These are phyloP conservation scores for Nebria ingens DNA, from an alignment of 1,140 invertebrate species.

Conservation along the genomic window DNA sequence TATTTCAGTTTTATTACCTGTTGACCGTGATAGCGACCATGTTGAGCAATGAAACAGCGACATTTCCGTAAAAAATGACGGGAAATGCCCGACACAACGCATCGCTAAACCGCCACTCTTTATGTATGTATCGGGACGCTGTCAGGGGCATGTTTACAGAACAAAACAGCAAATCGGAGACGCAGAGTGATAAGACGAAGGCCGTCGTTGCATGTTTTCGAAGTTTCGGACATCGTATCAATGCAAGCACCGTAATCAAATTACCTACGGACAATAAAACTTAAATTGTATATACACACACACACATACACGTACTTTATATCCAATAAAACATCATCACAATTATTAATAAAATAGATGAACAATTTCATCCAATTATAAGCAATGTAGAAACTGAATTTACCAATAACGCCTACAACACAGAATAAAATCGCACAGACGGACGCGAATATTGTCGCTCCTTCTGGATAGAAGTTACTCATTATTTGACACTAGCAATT, in stretches of 20 bases:
- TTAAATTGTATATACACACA: not conserved
- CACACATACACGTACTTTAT: not conserved
- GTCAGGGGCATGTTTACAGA: slow-evolving; percentile 74
- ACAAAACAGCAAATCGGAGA: slow-evolving; percentile 79
- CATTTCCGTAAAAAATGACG: slow-evolving; percentile 82
- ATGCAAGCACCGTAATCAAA: slow-evolving; percentile 64
- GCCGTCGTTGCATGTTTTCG: slow-evolving; percentile 74
- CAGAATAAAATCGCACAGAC: slow-evolving; percentile 67
- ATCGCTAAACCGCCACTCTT: slow-evolving; percentile 72
- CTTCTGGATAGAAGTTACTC: too few species aligned
- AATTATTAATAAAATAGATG: too few species aligned
- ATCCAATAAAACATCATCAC: not conserved
- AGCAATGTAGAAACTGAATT: slow-evolving; percentile 28
- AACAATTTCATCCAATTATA: not conserved
- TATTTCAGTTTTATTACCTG: slow-evolving; percentile 47
- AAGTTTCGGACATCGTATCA: slow-evolving; percentile 63
- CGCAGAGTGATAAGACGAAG: slow-evolving; percentile 75
- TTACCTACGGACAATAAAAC: slow-evolving; percentile 52
- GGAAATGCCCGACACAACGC: slow-evolving; percentile 74
- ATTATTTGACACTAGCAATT: too few species aligned
- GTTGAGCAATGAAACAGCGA: slow-evolving; percentile 73
- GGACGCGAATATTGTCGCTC: slow-evolving; percentile 62
- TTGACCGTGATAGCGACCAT: slow-evolving; percentile 86
- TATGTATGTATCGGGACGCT: slow-evolving; percentile 66
- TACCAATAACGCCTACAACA: slow-evolving; percentile 66